Base-by-base conservation (phyloP, 2,113 vertebrate genomes). In the Ailurus styani region DNA sequence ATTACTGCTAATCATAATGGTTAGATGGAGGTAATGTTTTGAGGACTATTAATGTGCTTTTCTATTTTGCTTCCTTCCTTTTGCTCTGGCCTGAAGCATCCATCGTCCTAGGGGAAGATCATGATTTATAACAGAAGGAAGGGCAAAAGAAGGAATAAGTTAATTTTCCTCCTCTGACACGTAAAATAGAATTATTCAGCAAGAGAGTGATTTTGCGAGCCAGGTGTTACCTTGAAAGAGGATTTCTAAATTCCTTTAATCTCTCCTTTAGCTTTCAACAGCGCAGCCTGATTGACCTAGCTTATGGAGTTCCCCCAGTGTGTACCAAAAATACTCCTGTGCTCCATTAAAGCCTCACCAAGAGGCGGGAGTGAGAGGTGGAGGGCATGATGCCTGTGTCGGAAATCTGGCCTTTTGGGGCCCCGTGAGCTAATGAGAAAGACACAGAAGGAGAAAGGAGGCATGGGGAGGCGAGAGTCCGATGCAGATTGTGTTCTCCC, bases 201-300 rank as follows among this genome's bases (percentile, higher is more conserved):
- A 40, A 79, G 55, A 89, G 77, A 86, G 70, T 31, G 81, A 34
- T 3, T 37, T 85, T 66, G 57, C 6, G 75, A 95, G 2, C 34
- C 82, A 86, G 70, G 82, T 78, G 45, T 93, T 62, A 52, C 31
- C 64, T 86, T 96, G 64, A 93, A 88, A 88, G 52, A 87, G n/a
- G n/a, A 64, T 92, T 96, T 93, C 52, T 68, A 87, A 70, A 37
- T 83, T 78, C n/a, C 37, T 97, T 87, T 92, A 66, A 60, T 87
- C 52, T 86, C 3, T 15, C 54, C 14, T 57, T 90, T 57, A 73
- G 75, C 42, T 90, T 85, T 93, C 62, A 75, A 47, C 29, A 75
- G 57, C 13, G 9, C 11, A n/a, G 47, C 21, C 42, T 68, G 47
- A 60, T 37, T 62, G 34, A n/a, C 64, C 60, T 20, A 92, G 57